Evolutionary conservation across 1,140 invertebrate genomes (phyloP).

Genomic region (Atta colombica): DNA sequence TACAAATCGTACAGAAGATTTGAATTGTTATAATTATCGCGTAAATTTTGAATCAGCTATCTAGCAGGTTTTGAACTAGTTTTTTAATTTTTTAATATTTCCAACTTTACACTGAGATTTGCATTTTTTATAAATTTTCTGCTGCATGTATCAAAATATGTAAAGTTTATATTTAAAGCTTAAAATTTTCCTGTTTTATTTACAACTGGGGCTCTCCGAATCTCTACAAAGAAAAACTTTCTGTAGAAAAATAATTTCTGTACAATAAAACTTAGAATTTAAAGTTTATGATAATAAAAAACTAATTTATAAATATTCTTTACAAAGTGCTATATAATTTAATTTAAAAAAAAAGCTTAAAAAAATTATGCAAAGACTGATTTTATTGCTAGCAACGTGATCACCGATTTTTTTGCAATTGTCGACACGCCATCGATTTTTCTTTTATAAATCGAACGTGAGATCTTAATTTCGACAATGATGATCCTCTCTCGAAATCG

Average conservation of each 20-base stretch:
- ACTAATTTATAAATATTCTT: background rate
- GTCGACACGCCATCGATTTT: background rate
- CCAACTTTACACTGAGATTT: background rate
- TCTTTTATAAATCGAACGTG: constrained; percentile 9
- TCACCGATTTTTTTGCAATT: constrained; percentile 1
- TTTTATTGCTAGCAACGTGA: background rate
- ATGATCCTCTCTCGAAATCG: constrained; percentile 15
- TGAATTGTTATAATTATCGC: background rate
- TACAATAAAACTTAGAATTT: background rate
- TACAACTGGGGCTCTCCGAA: background rate
- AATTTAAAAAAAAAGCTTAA: background rate
- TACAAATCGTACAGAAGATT: background rate
- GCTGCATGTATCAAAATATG: background rate
- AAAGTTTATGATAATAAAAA: background rate
- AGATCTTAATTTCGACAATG: constrained; percentile 10
- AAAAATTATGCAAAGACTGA: background rate
- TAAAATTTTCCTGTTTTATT: background rate
- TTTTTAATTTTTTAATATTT: background rate
- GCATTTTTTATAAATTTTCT: background rate
- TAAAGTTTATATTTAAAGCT: background rate
- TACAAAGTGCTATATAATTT: background rate
- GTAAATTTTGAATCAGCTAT: background rate
- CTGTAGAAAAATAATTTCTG: background rate
- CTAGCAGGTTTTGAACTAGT: background rate
- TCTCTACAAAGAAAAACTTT: background rate